Evolutionary conservation across 2,888 invertebrate species (phyloP).

Genomic region (Deilephila porcellus): DNA sequence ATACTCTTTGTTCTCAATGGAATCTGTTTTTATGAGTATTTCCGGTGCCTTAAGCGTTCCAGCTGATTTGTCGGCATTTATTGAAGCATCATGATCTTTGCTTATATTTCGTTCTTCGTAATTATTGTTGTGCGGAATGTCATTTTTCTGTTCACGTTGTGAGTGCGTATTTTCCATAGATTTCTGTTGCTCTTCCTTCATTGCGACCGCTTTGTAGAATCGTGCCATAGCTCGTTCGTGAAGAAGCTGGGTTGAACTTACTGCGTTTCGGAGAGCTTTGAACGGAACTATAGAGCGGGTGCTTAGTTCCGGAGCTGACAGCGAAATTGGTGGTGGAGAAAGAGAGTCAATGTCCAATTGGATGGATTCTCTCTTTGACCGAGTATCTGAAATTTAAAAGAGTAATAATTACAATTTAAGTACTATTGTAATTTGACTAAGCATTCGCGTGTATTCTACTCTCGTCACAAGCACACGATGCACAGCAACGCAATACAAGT

Average conservation of each 20-base stretch:
- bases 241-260: constrained; percentile 92
- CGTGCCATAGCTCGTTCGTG: constrained; percentile 93
- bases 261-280: constrained; percentile 88
- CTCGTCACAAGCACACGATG: too few species aligned
- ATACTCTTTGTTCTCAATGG: constrained; percentile 62
- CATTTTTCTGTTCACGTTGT: constrained; percentile 52
- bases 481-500: too few species aligned
- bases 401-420: neutral
- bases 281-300: constrained; percentile 75
- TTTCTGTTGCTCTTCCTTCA: constrained; percentile 87
- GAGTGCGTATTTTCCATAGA: constrained; percentile 52
- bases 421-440: neutral
- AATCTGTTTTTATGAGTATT: constrained; percentile 68
- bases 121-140: constrained; percentile 70
- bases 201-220: constrained; percentile 90
- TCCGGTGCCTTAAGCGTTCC: constrained; percentile 54
- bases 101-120: constrained; percentile 43
- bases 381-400: constrained; percentile 49
- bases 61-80: constrained; percentile 39
- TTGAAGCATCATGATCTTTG: constrained; percentile 43
- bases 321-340: constrained; percentile 91
- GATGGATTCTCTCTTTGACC: constrained; percentile 82
- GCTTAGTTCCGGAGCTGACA: constrained; percentile 92
- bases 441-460: neutral
- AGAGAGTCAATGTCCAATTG: constrained; percentile 87